Evolutionary conservation across 2,797 vertebrate genomes (phyloP), one percentile per base, ranked within the genome.

Genomic region (Okamejei kenojei): DNA sequence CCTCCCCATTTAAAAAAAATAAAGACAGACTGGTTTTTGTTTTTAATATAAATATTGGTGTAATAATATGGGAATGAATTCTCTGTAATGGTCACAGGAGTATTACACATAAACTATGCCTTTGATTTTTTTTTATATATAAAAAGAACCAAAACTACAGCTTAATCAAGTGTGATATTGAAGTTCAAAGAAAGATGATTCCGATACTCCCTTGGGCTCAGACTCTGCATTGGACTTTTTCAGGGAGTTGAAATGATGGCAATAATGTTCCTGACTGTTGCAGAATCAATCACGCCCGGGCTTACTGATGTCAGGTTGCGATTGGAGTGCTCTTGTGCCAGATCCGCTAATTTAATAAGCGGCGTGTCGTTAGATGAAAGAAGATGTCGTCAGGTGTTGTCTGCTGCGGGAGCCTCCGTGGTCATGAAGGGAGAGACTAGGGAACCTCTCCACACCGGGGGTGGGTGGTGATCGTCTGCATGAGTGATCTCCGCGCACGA

Each of bases 211-310:
- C 90, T 76, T 54, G 68, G 93, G 35, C 71, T 61, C 45, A 74
- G 93, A 74, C 71, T 54, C 81, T 74, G 38, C 45, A 58, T 63
- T 73, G 58, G 45, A 74, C 19, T 74, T 74, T 74, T 74, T 74
- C n/a, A 73, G 80, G 93, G 81, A 93, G 93, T 81, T 81, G 32
- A 93, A 93, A 58, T 73, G 58, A 93, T 93, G n/a, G 26, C 84
- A 74, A 61, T 86, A 93, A 93, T 54, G 63, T 65, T 81, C 38
- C 82, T 74, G 71, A 90, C 68, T 93, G 93, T 95, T 93, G 84
- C 80, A 93, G 93, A 93, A 91, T 77, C 81, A 74, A 92, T 93
- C 94, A 94, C 94, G 93, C 94, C 93, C 90, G 68, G 93, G 45
- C 32, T 86, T 91, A 93, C 92, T 94, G 93, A 93, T 77, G 93